phyloP scores from a whole-genome alignment of 2,113 vertebrate genomes.

The Protobothrops mucrosquamatus region DNA sequence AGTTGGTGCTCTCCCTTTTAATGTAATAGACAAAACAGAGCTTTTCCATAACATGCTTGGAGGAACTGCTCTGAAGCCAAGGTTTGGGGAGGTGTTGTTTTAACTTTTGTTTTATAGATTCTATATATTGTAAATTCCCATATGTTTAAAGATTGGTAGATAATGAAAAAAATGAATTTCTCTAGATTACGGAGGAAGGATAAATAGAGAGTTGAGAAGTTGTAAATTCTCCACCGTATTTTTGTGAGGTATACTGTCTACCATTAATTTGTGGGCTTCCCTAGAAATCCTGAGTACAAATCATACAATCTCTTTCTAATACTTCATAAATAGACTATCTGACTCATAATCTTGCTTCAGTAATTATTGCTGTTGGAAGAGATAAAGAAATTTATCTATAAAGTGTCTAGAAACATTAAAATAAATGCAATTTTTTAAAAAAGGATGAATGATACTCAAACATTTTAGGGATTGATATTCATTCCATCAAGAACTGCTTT shows the following conservation, averaged over 20 bases:
- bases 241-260: background rate
- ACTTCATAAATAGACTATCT: background rate
- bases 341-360: background rate
- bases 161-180: background rate
- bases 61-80: background rate
- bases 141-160: background rate
- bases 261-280: background rate
- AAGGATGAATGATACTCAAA: background rate
- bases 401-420: background rate
- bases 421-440: background rate
- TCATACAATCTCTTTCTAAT: background rate
- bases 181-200: background rate
- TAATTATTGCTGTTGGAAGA: background rate
- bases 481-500: background rate
- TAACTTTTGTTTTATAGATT: background rate
- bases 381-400: background rate
- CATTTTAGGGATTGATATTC: background rate
- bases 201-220: background rate
- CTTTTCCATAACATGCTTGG: background rate
- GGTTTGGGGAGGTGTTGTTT: background rate
- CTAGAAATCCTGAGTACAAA: background rate
- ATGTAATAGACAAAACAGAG: background rate
- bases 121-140: background rate
- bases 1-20: background rate
- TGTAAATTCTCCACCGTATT: background rate